Evolutionary conservation across 2,888 invertebrate species (phyloP).

Genomic region (Sturmia bella): DNA sequence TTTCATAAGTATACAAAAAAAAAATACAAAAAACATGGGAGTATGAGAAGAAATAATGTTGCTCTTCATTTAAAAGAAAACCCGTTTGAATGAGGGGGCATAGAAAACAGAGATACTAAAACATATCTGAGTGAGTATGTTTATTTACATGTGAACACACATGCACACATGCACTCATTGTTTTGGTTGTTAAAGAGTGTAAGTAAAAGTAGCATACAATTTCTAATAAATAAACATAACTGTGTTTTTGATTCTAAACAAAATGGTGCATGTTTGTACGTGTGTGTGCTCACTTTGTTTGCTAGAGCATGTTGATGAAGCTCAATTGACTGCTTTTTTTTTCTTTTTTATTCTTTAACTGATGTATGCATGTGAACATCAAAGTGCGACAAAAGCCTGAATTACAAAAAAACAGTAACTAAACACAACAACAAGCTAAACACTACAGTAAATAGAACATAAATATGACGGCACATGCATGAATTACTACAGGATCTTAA

Average conservation of each 20-base stretch:
- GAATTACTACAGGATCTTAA: slow-evolving; percentile 37
- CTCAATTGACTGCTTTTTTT: slow-evolving; percentile 55
- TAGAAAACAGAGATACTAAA: no score
- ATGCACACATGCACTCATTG: background rate
- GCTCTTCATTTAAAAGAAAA: no score
- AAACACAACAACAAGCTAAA: slow-evolving; percentile 17
- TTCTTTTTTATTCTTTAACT: slow-evolving; percentile 22
- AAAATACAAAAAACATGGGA: no score
- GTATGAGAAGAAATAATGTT: no score
- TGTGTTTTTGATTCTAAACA: background rate
- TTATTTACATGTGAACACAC: background rate
- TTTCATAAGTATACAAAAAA: no score
- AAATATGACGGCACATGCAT: slow-evolving; percentile 38
- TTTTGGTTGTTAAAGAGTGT: background rate
- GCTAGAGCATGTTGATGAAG: slow-evolving; percentile 33
- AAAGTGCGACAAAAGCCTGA: slow-evolving; percentile 30
- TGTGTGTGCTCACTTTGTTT: background rate
- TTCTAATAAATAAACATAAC: slow-evolving; percentile 11
- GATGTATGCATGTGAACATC: slow-evolving; percentile 43
- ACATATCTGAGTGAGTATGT: background rate
- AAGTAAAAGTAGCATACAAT: slow-evolving; percentile 22
- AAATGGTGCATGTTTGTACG: background rate
- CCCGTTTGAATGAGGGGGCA: no score
- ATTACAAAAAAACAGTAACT: background rate
- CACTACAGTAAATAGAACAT: slow-evolving; percentile 44